Evolutionary conservation across 2,113 vertebrate species (phyloP).

Genomic region (Poeciliopsis prolifica): DNA sequence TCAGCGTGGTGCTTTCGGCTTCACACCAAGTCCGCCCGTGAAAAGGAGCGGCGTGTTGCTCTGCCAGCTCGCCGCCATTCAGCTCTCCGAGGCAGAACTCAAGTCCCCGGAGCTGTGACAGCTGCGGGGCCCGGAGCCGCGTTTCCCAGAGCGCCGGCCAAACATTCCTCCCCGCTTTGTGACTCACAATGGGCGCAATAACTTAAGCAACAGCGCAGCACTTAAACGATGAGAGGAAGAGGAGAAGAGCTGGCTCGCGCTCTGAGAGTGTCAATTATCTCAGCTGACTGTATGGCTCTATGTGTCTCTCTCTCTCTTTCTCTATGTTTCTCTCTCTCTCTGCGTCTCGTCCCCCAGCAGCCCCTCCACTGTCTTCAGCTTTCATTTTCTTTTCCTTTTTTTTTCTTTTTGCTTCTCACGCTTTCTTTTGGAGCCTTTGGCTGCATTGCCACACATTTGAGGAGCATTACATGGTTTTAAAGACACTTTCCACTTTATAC

Average conservation of each 20-base stretch:
- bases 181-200: constrained; percentile 76
- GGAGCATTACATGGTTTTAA: constrained; percentile 72
- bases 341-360: neutral
- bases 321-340: neutral
- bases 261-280: constrained; percentile 71
- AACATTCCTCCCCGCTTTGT: constrained; percentile 84
- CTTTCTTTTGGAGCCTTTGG: constrained; percentile 47
- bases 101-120: constrained; percentile 85
- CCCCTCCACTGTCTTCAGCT: neutral
- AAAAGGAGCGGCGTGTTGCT: constrained; percentile 84
- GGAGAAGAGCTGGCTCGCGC: constrained; percentile 67
- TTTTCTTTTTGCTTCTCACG: constrained; percentile 5
- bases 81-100: constrained; percentile 85
- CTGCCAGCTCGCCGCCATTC: constrained; percentile 84
- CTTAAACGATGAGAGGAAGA: constrained; percentile 69
- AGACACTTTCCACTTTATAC: constrained; percentile 68
- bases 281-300: constrained; percentile 33
- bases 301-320: neutral
- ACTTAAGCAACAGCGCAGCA: constrained; percentile 65
- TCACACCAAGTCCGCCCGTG: constrained; percentile 84
- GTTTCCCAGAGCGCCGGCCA: constrained; percentile 88
- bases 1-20: constrained; percentile 59
- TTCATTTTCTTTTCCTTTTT: constrained; percentile 15
- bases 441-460: constrained; percentile 48
- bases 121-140: constrained; percentile 85